A percentile compares a stretch with the other conserved stretches of the same genome.
Evolutionary conservation across 2,888 invertebrate species (phyloP).

Genomic region (Lymantria dispar): DNA sequence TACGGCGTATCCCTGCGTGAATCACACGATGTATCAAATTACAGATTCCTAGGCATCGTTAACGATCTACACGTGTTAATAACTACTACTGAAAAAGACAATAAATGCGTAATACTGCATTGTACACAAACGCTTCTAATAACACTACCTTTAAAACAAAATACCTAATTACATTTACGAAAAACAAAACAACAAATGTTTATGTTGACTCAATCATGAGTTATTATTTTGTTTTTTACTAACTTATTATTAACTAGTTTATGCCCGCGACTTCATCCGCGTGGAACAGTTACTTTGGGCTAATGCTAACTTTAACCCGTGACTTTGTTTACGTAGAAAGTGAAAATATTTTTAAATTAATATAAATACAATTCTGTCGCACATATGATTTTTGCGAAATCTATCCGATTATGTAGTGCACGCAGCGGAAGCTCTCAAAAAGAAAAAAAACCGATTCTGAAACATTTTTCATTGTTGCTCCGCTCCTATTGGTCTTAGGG

Average conservation of each 20-base stretch:
- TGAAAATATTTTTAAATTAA: too few relatives aligned
- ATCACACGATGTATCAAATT: constrained; percentile 19
- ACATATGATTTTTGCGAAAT: too few relatives aligned
- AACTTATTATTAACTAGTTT: not conserved
- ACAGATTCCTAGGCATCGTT: constrained; percentile 34
- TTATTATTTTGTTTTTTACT: not conserved
- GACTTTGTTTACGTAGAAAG: too few relatives aligned
- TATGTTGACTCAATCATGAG: not conserved
- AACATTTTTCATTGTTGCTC: too few relatives aligned
- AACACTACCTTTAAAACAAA: constrained; percentile 17
- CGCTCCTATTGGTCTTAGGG: too few relatives aligned
- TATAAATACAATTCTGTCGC: too few relatives aligned
- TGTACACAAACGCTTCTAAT: constrained; percentile 29
- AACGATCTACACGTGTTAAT: constrained; percentile 33
- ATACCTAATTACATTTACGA: constrained; percentile 9
- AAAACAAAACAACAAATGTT: constrained; percentile 20
- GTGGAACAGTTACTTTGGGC: too few relatives aligned
- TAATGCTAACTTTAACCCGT: too few relatives aligned
- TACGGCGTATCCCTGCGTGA: constrained; percentile 2
- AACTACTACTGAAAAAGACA: constrained; percentile 29
- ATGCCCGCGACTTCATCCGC: not conserved
- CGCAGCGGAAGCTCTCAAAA: too few relatives aligned
- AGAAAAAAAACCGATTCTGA: too few relatives aligned
- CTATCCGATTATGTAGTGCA: too few relatives aligned
- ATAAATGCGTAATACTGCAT: constrained; percentile 26